Evolutionary conservation across 2,797 vertebrate species (phyloP), one percentile per base, ranked within the genome.

Genomic region (Onychomys arenicola): DNA sequence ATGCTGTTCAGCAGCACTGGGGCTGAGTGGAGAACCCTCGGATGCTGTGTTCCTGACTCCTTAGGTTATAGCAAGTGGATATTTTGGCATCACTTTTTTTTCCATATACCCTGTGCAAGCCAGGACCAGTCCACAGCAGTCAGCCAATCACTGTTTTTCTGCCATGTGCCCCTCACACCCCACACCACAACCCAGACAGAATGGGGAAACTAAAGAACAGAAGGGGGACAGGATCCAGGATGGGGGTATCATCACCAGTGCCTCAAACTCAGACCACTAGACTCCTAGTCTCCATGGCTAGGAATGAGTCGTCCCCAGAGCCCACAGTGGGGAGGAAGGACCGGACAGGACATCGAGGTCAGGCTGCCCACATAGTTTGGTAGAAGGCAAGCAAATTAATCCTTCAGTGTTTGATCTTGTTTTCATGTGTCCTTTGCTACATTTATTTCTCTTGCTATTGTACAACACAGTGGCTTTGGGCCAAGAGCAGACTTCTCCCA

Each of bases 401-500:
- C 75, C 95, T 65, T 76, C 49, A 43, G 32, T 67, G 81, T 80
- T 88, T 67, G 55, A 71, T 83, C 77, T 90, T 87, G 76, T 80
- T 83, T 90, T 27, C 77, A 37, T 25, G 25, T 86, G 92, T 90
- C 86, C 90, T 95, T 86, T 84, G 86, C 69, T 91, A 32, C 78
- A 52, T 80, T 89, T 92, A 52, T 76, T 87, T 92, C 84, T 75
- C 67, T 76, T 83, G 75, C 23, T 76, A 37, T 93, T 83, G 27
- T 76, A 90, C 78, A 90, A 86, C 19, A 83, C 27, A 11, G 10
- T 75, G 69, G 67, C 55, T 77, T 32, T 65, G 88, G 69, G 73
- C 71, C 90, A 91, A 80, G n/a, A 52, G 6, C 46, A 59, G 55
- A 37, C 46, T 57, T 61, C 16, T 8, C 75, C 76, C 55, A 92